phyloP scores from a whole-genome alignment of 2,113 vertebrate genomes.

The Columbina picui region DNA sequence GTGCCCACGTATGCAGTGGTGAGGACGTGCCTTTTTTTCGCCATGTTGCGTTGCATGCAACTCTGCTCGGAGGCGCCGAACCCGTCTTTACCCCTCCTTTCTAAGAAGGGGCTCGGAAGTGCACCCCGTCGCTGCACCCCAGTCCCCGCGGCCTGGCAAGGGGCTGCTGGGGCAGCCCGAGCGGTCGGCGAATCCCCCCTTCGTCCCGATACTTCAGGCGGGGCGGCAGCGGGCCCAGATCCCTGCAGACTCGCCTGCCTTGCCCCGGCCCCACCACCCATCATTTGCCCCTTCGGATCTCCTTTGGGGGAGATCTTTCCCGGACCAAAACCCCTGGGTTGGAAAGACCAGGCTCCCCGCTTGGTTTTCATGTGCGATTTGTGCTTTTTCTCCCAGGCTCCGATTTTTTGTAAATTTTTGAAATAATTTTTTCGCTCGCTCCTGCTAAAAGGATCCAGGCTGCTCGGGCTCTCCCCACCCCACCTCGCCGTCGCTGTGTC shows the following conservation, averaged over 20 bases:
- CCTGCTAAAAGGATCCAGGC: slow-evolving; percentile 24
- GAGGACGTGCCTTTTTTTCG: slow-evolving; percentile 77
- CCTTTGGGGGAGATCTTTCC: slow-evolving; percentile 5
- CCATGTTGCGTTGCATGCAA: slow-evolving; percentile 87
- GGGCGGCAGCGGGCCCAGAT: neutral
- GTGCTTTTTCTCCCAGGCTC: slow-evolving; percentile 34
- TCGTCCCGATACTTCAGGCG: neutral
- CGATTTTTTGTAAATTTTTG: slow-evolving; percentile 90
- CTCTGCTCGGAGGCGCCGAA: neutral
- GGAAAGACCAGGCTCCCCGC: slow-evolving; percentile 50
- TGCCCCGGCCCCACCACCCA: neutral
- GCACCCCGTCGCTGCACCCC: neutral
- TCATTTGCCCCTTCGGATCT: slow-evolving; percentile 16
- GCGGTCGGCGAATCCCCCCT: neutral
- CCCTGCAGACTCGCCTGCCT: neutral
- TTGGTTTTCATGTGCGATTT: slow-evolving; percentile 84
- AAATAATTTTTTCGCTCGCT: slow-evolving; percentile 51
- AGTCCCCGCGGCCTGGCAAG: neutral
- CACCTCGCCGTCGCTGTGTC: slow-evolving; percentile 18
- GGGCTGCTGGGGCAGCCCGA: neutral
- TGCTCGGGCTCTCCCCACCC: slow-evolving; percentile 58
- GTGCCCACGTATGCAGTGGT: slow-evolving; percentile 78
- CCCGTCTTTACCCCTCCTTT: neutral
- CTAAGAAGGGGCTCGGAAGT: neutral
- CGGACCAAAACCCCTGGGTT: neutral